Evolutionary conservation across 92 coral and sea anemone genomes (phyloP).

Genomic region (Palythoa heliodiscus): DNA sequence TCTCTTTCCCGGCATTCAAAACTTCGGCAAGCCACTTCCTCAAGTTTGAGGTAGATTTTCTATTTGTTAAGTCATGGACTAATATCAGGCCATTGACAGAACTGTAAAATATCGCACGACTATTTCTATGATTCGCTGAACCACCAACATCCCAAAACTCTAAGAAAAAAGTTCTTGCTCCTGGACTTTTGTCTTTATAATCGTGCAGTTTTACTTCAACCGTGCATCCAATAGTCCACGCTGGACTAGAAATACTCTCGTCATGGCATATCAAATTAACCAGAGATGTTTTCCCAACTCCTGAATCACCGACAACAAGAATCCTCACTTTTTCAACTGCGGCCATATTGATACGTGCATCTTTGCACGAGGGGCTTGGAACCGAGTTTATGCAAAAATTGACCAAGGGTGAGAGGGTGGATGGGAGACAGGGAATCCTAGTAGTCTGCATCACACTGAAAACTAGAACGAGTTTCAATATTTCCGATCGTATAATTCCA

Average conservation of each 20-base stretch:
- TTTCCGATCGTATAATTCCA: no score
- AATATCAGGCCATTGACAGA: constrained; percentile 94
- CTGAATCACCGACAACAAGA: constrained; percentile 97
- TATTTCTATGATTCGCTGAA: constrained; percentile 91
- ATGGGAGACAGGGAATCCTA: neutral
- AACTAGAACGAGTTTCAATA: no score
- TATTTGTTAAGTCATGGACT: constrained; percentile 97
- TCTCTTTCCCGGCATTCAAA: constrained; percentile 79
- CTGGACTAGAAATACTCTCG: constrained; percentile 89
- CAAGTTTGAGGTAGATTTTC: constrained; percentile 90
- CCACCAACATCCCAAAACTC: constrained; percentile 99
- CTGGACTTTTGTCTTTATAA: constrained; percentile 84
- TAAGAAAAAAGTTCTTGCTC: constrained; percentile 82
- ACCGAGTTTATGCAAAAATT: neutral
- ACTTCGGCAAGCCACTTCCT: constrained; percentile 95
- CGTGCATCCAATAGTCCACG: constrained; percentile 99
- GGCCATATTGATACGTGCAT: constrained; percentile 76
- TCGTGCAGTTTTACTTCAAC: constrained; percentile 93
- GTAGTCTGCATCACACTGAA: no score
- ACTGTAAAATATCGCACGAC: constrained; percentile 90
- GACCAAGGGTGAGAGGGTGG: neutral
- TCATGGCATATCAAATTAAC: constrained; percentile 92
- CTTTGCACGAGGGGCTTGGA: neutral
- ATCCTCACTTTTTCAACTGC: constrained; percentile 90
- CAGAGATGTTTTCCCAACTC: constrained; percentile 96